Evolutionary conservation across 2,113 vertebrate genomes (phyloP).

Genomic region (Zapornia atra): DNA sequence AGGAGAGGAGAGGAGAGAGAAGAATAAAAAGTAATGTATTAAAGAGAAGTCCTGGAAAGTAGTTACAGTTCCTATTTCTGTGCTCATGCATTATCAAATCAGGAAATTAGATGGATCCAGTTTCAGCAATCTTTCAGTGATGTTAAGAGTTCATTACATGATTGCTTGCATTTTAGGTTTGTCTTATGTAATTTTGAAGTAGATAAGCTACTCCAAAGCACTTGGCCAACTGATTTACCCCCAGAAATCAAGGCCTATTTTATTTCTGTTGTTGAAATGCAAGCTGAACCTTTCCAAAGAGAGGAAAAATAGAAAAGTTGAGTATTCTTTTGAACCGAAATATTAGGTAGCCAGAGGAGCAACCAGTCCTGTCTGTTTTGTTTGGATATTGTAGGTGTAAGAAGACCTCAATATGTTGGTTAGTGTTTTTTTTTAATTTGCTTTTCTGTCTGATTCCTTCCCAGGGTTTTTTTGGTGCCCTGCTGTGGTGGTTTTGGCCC

Average conservation of each 20-base stretch:
- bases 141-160: background rate
- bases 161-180: background rate
- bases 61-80: background rate
- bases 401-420: background rate
- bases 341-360: background rate
- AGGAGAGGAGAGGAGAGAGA: too few relatives aligned
- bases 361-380: background rate
- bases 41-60: background rate
- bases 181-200: background rate
- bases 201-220: background rate
- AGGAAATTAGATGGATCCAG: background rate
- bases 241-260: accelerated
- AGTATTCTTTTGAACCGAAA: background rate
- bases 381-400: background rate
- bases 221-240: background rate
- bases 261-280: background rate
- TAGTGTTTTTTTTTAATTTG: background rate
- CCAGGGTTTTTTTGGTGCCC: background rate
- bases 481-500: too few relatives aligned
- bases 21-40: background rate
- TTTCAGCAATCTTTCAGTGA: background rate
- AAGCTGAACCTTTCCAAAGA: background rate
- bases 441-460: background rate
- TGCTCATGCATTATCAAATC: background rate
- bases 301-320: background rate